Percentiles rank a stretch among this genome's conserved stretches.
Conservation (phyloP, 2,797 vertebrate species). For the Poecilia wingei region DNA sequence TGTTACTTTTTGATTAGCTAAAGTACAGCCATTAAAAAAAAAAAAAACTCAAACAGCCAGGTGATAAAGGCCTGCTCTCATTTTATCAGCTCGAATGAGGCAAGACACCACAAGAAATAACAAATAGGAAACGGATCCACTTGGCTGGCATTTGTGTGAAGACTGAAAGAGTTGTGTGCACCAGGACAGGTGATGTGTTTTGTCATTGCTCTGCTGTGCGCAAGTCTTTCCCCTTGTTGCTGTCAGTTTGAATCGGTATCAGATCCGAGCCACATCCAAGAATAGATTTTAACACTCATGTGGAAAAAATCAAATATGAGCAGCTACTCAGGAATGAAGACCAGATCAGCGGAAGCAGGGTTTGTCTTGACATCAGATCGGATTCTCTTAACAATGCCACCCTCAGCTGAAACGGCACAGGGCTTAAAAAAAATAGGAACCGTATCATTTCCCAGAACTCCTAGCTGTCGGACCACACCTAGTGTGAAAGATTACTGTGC, state of each 20-base stretch:
- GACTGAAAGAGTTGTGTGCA: constrained; percentile 11
- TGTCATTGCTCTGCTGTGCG: constrained; percentile 11
- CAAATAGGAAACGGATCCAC: background rate
- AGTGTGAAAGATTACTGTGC: background rate
- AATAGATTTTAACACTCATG: constrained; percentile 39
- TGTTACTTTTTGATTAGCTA: background rate
- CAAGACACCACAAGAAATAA: background rate
- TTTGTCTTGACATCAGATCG: constrained; percentile 47
- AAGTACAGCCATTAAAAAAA: background rate
- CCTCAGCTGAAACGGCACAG: constrained; percentile 30
- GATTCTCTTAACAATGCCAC: constrained; percentile 36
- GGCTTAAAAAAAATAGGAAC: background rate
- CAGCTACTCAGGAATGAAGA: constrained; percentile 35
- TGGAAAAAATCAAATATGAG: constrained; percentile 43
- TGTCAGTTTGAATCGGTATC: constrained; percentile 28
- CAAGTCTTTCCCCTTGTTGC: constrained; percentile 3
- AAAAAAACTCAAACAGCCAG: background rate
- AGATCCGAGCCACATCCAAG: constrained; percentile 29
- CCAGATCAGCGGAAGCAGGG: constrained; percentile 26
- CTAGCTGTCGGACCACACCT: background rate
- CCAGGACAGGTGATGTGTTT: constrained; percentile 7
- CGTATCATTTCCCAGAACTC: background rate
- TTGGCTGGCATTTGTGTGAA: background rate
- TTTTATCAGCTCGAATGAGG: constrained; percentile 6
- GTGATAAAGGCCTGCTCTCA: background rate